phyloP scores from a whole-genome alignment of 23 tunicate genomes.

The Styela plicata region DNA sequence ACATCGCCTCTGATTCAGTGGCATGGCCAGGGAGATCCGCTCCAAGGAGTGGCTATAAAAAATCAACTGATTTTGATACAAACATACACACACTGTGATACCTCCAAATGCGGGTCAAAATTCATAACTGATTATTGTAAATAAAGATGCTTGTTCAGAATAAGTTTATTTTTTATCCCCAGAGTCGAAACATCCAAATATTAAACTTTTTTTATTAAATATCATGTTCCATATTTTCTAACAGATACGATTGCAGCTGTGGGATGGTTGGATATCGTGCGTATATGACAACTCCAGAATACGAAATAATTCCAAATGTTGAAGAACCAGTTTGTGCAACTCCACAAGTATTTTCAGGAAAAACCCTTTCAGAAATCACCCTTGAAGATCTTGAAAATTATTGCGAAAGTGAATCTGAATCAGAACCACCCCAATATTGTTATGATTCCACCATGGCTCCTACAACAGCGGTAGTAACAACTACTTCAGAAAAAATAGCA shows the following conservation, averaged over 20 bases:
- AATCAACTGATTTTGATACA: too few relatives aligned
- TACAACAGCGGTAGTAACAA: not conserved
- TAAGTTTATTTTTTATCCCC: too few relatives aligned
- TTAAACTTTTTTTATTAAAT: too few relatives aligned
- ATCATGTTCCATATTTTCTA: too few relatives aligned
- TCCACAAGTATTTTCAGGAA: constrained; percentile 3
- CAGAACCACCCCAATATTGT: not conserved
- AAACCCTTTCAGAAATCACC: not conserved
- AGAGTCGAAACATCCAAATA: too few relatives aligned
- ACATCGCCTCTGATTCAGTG: too few relatives aligned
- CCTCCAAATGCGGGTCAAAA: too few relatives aligned
- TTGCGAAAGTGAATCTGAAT: not conserved
- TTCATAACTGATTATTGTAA: too few relatives aligned
- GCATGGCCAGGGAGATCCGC: too few relatives aligned
- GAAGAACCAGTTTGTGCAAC: not conserved
- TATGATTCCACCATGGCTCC: not conserved
- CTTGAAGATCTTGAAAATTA: not conserved
- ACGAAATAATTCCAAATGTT: not conserved
- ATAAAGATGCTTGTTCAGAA: too few relatives aligned
- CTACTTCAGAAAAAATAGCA: not conserved
- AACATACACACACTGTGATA: too few relatives aligned
- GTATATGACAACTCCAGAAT: not conserved
- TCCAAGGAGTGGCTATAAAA: too few relatives aligned
- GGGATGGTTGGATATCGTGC: constrained; percentile 24
- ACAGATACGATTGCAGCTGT: constrained; percentile 28